Conservation (phyloP, 1,140 invertebrate species). For the Leptinotarsa lineolata region DNA sequence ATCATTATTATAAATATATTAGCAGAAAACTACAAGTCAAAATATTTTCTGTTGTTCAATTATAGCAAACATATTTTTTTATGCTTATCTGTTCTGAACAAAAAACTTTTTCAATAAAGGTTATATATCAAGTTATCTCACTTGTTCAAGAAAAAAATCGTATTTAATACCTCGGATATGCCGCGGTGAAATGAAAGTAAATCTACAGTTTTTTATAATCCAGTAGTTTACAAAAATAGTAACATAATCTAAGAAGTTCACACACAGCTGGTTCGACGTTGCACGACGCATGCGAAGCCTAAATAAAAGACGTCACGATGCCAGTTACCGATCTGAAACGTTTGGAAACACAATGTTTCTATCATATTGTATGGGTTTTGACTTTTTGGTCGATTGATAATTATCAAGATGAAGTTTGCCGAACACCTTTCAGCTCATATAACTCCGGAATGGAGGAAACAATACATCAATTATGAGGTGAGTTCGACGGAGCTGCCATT, state of each 20-base stretch:
- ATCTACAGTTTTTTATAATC: not conserved
- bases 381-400: not conserved
- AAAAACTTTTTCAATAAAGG: no score
- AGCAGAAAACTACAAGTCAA: no score
- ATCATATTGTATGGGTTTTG: no score
- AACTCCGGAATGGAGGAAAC: slow-evolving; percentile 92
- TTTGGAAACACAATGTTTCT: no score
- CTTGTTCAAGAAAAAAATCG: no score
- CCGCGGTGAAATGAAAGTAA: no score
- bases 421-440: slow-evolving; percentile 87
- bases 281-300: not conserved
- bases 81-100: no score
- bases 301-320: not conserved
- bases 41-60: no score
- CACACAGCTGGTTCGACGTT: not conserved
- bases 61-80: no score
- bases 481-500: not conserved
- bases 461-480: slow-evolving; percentile 63
- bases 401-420: slow-evolving; percentile 78
- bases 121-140: no score
- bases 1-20: no score
- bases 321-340: not conserved
- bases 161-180: no score
- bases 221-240: not conserved
- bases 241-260: not conserved